Evolutionary conservation across 2,888 invertebrate species (phyloP).

Genomic region (Phortica magna): DNA sequence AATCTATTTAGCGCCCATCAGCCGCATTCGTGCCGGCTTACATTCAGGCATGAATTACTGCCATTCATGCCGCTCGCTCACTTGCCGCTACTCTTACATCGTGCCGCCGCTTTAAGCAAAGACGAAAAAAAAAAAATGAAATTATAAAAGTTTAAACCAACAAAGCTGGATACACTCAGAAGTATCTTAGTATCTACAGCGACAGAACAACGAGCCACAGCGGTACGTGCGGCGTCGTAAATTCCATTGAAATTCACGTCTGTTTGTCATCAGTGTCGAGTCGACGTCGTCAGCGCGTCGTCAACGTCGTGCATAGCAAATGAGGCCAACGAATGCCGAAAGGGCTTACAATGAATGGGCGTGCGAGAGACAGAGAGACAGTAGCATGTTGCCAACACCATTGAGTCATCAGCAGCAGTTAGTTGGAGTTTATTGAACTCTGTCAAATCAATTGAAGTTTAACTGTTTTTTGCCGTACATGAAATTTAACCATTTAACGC

Average conservation of each 20-base stretch:
- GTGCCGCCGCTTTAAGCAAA: too few species aligned
- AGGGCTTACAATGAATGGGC: conserved; percentile 10
- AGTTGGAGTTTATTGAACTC: conserved; percentile 59
- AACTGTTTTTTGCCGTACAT: conserved; percentile 12
- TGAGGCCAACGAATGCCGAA: conserved; percentile 46
- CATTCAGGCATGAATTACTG: not conserved
- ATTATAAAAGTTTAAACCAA: conserved; percentile 11
- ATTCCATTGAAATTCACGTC: conserved; percentile 62
- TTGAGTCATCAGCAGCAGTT: conserved; percentile 44
- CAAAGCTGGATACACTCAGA: not conserved
- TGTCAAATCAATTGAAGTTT: conserved; percentile 27
- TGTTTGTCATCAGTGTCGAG: conserved; percentile 49
- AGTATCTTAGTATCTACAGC: conserved; percentile 35
- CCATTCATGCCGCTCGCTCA: not conserved
- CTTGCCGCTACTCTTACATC: too few species aligned
- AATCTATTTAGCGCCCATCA: too few species aligned
- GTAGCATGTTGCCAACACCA: not conserved
- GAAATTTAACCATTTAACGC: conserved; percentile 21
- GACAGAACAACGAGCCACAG: conserved; percentile 41
- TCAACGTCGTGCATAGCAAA: conserved; percentile 62
- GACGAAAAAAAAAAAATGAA: not conserved
- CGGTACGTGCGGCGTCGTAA: conserved; percentile 24
- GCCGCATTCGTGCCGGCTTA: not conserved
- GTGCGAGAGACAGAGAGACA: not conserved
- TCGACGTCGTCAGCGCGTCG: conserved; percentile 37